Percentiles rank a stretch among this genome's conserved stretches.
Evolutionary conservation across 2,888 invertebrate genomes (phyloP).

Genomic region (Bimastos eiseni): DNA sequence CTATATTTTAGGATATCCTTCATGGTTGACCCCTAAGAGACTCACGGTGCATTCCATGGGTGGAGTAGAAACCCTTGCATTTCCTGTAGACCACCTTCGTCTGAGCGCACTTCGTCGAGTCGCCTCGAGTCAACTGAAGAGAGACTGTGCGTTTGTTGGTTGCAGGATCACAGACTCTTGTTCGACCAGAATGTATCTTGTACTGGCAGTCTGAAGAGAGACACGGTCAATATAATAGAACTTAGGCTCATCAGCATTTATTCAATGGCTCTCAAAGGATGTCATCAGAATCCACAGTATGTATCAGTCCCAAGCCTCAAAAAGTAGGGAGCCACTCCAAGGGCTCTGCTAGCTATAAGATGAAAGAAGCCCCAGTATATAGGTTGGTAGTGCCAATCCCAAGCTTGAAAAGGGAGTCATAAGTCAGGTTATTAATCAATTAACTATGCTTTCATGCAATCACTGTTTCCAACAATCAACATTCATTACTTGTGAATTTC

Average conservation of each 20-base stretch:
- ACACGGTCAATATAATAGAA: background rate
- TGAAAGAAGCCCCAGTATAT: no score
- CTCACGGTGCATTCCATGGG: background rate
- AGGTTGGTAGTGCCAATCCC: no score
- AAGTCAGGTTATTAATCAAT: no score
- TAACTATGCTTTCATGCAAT: no score
- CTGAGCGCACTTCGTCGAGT: conserved; percentile 8
- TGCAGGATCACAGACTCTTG: background rate
- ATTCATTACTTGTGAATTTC: no score
- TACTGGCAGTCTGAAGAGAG: conserved; percentile 18
- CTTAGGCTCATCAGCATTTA: background rate
- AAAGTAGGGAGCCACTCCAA: no score
- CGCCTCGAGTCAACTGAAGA: background rate
- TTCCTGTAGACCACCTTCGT: conserved; percentile 20
- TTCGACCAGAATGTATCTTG: conserved; percentile 15
- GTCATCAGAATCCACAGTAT: background rate
- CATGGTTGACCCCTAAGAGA: background rate
- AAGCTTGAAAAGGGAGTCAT: no score
- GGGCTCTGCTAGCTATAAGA: no score
- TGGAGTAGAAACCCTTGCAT: conserved; percentile 14
- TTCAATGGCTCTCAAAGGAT: background rate
- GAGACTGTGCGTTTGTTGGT: conserved; percentile 1
- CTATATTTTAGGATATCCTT: no score
- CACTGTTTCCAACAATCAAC: no score
- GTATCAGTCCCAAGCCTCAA: no score